A percentile compares a stretch with the other conserved stretches of the same genome.
These are phyloP conservation scores for Odobenus rosmarus DNA, from an alignment of 2,113 vertebrate genomes.

Conservation along the genomic window DNA sequence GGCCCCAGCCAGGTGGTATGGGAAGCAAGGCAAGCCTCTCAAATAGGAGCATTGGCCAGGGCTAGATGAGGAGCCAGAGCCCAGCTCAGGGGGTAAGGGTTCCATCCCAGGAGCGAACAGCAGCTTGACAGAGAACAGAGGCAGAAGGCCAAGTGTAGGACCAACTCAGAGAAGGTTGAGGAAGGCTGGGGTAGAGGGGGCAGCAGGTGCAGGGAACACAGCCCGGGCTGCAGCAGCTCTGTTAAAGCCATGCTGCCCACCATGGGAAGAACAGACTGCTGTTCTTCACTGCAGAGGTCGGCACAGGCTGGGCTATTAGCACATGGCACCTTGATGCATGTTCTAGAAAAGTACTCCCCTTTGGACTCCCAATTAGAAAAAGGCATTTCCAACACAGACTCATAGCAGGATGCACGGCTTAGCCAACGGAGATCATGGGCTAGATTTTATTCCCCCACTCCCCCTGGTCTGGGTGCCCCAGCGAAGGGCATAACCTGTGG, in stretches of 20 bases:
- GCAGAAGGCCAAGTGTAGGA: not conserved
- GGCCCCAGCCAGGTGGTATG: not conserved
- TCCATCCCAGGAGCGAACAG: not conserved
- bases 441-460: not conserved
- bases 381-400: not conserved
- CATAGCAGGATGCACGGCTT: not conserved
- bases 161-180: not conserved
- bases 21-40: not conserved
- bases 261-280: not conserved
- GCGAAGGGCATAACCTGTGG: not conserved
- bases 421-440: not conserved
- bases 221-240: not conserved
- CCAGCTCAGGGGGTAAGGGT: no score
- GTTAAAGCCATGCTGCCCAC: not conserved
- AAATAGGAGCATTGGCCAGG: not conserved
- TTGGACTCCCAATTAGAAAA: not conserved
- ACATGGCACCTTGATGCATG: not conserved
- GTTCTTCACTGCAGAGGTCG: not conserved
- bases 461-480: not conserved
- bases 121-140: not conserved
- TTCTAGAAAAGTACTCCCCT: not conserved
- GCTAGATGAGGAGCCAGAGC: not conserved
- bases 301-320: not conserved
- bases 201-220: not conserved
- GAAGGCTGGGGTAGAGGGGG: not conserved